These are phyloP conservation scores for Sardinella longiceps DNA, from an alignment of 2,797 vertebrate genomes.

Conservation along the genomic window DNA sequence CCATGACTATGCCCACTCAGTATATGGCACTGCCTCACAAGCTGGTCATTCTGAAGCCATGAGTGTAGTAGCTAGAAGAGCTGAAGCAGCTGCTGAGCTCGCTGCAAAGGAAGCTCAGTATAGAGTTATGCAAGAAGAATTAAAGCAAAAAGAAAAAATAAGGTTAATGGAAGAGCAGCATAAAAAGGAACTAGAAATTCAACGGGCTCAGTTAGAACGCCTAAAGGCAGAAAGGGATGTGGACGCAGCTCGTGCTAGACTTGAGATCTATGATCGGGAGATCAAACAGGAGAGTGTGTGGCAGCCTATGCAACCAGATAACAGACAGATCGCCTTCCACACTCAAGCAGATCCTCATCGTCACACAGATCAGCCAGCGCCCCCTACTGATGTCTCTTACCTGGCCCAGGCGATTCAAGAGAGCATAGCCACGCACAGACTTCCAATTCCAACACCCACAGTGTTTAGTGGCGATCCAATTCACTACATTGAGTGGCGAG, in stretches of 20 bases:
- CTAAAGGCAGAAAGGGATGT: conserved; percentile 32
- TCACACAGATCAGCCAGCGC: too few species aligned
- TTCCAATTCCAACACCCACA: too few species aligned
- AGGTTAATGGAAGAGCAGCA: conserved; percentile 35
- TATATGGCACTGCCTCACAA: conserved; percentile 36
- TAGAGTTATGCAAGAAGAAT: conserved; percentile 36
- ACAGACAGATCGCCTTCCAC: not conserved
- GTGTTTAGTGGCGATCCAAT: too few species aligned
- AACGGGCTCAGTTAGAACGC: conserved; percentile 20
- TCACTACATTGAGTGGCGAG: conserved; percentile 44
- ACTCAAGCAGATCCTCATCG: not conserved
- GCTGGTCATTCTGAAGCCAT: not conserved
- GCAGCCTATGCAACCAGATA: not conserved
- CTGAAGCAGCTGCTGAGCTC: conserved; percentile 34
- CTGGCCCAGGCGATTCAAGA: too few species aligned
- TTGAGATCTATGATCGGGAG: conserved; percentile 33
- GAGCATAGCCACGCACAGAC: too few species aligned
- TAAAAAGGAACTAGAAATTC: conserved; percentile 29
- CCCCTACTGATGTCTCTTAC: too few species aligned
- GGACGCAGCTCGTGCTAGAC: conserved; percentile 27
- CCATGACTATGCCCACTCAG: too few species aligned
- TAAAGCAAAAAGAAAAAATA: conserved; percentile 32
- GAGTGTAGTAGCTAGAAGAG: conserved; percentile 5
- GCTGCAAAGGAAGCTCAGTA: conserved; percentile 35
- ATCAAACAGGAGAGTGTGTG: not conserved